Conservation (phyloP, 1,140 invertebrate genomes). For the Diachasma alloeum region DNA sequence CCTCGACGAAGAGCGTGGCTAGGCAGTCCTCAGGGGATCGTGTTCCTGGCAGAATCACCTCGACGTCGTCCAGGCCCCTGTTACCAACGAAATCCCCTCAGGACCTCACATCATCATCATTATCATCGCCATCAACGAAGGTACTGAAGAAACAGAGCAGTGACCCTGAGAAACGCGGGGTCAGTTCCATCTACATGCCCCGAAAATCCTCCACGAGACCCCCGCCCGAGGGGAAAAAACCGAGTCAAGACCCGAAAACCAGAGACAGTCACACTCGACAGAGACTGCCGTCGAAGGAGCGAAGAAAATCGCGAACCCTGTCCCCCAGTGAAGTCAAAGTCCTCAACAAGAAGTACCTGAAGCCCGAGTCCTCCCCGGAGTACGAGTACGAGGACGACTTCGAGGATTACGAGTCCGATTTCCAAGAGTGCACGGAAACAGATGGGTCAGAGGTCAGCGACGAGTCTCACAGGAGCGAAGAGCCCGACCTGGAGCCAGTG, state of each 20-base stretch:
- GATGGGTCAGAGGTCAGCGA: constrained; percentile 56
- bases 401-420: constrained; percentile 69
- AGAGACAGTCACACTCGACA: background rate
- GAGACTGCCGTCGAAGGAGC: constrained; percentile 38
- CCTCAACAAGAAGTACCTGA: constrained; percentile 11
- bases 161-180: constrained; percentile 44
- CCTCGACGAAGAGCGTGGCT: too few relatives aligned
- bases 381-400: constrained; percentile 65
- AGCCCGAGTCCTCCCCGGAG: background rate
- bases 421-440: constrained; percentile 64
- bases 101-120: background rate
- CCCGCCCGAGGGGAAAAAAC: background rate
- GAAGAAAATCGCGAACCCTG: constrained; percentile 48
- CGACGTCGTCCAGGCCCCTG: too few relatives aligned
- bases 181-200: constrained; percentile 46
- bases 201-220: constrained; percentile 29
- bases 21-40: too few relatives aligned
- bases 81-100: too few relatives aligned
- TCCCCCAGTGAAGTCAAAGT: constrained; percentile 56
- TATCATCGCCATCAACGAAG: background rate
- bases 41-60: too few relatives aligned
- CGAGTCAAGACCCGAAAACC: background rate
- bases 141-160: background rate
- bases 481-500: constrained; percentile 45
- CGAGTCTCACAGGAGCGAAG: constrained; percentile 42